These are phyloP conservation scores for Chrysochloris asiatica DNA, from an alignment of 2,113 vertebrate genomes.

Conservation along the genomic window DNA sequence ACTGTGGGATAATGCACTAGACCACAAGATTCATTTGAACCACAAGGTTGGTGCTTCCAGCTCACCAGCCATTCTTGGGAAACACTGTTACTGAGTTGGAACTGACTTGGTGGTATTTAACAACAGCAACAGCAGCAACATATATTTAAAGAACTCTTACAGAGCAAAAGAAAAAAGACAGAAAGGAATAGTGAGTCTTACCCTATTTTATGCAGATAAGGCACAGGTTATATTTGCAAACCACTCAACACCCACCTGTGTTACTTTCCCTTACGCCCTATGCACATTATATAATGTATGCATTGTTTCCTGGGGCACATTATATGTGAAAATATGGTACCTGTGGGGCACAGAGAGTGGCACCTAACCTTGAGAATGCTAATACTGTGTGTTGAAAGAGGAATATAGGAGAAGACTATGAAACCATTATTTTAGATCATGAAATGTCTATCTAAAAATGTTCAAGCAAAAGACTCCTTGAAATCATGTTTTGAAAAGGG, in stretches of 20 bases:
- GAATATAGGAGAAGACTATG: not conserved
- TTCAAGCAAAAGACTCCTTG: not conserved
- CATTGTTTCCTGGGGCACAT: not conserved
- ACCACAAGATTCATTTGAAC: too few relatives aligned
- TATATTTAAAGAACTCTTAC: not conserved
- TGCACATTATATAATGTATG: too few relatives aligned
- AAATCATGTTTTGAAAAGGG: slow-evolving; percentile 9
- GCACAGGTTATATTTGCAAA: too few relatives aligned
- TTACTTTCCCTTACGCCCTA: too few relatives aligned
- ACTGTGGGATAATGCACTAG: too few relatives aligned
- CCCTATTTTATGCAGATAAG: not conserved
- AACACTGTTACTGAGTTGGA: too few relatives aligned
- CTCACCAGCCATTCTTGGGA: too few relatives aligned
- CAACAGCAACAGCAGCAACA: too few relatives aligned
- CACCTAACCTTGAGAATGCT: not conserved
- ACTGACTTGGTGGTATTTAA: too few relatives aligned
- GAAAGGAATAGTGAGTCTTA: not conserved
- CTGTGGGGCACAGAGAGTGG: not conserved
- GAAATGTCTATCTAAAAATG: not conserved
- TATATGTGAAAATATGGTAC: too few relatives aligned
- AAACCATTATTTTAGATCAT: not conserved
- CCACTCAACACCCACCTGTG: too few relatives aligned
- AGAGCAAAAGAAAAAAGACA: not conserved
- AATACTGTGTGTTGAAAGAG: not conserved
- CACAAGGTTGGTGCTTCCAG: too few relatives aligned